Percentiles rank a stretch among this genome's conserved stretches.
Conservation (phyloP, 2,113 vertebrate genomes). For the Porphyrio hochstetteri region DNA sequence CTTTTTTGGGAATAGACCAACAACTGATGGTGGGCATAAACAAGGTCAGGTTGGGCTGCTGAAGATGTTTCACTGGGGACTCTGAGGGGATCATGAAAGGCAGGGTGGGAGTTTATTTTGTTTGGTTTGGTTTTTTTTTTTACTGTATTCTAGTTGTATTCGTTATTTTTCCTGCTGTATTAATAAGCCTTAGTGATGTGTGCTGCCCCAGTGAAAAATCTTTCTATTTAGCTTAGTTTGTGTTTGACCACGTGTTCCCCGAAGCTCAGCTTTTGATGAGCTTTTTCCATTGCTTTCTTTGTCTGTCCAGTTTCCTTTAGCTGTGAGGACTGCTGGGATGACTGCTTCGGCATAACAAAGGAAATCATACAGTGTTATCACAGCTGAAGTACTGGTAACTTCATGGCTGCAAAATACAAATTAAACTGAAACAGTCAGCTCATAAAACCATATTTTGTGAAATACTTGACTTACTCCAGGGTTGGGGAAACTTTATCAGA, state of each 20-base stretch:
- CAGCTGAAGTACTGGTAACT: neutral
- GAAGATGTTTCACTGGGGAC: neutral
- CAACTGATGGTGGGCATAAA: neutral
- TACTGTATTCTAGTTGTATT: neutral
- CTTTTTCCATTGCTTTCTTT: neutral
- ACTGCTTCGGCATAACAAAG: constrained; percentile 24
- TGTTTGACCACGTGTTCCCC: rapidly evolving
- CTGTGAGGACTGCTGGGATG: neutral
- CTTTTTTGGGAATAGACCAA: neutral
- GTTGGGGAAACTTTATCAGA: neutral
- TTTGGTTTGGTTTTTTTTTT: neutral
- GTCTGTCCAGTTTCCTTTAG: neutral
- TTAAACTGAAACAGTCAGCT: neutral
- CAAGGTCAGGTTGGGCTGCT: neutral
- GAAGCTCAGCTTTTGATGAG: neutral
- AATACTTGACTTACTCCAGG: neutral
- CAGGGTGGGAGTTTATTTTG: rapidly evolving
- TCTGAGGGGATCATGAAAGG: neutral
- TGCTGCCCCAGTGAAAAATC: neutral
- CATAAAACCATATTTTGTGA: neutral
- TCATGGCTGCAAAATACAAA: neutral
- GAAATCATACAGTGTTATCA: neutral
- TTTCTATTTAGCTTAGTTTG: neutral
- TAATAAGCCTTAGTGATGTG: neutral
- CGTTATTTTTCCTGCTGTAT: neutral